Percentiles rank a stretch among this genome's conserved stretches.
Conservation (phyloP, 1,140 invertebrate species). For the Cephus cinctus region DNA sequence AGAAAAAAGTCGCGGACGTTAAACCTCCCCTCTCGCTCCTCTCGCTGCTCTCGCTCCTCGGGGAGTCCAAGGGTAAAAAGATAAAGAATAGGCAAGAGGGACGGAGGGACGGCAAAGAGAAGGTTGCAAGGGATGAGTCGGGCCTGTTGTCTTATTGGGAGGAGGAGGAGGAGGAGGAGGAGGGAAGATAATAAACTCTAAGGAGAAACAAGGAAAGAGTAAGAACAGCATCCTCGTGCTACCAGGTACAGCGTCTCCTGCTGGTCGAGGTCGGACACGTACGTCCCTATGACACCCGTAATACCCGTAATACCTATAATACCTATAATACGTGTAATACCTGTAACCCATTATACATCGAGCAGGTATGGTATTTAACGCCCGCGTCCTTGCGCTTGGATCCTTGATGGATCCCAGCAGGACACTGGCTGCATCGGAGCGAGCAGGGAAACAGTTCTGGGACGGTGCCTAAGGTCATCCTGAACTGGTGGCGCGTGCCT, state of each 20-base stretch:
- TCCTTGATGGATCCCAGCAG: too few species aligned
- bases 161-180: not conserved
- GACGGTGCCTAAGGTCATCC: too few species aligned
- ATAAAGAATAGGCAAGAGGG: slow-evolving; percentile 7
- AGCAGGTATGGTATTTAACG: slow-evolving; percentile 19
- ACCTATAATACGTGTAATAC: slow-evolving; percentile 51
- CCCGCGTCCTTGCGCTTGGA: slow-evolving; percentile 32
- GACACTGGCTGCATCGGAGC: too few species aligned
- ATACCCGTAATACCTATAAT: slow-evolving; percentile 53
- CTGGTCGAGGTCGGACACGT: slow-evolving; percentile 49
- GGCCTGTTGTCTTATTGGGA: slow-evolving; percentile 15
- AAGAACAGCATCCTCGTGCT: too few species aligned
- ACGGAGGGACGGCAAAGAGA: slow-evolving; percentile 18
- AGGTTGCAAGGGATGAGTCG: slow-evolving; percentile 18
- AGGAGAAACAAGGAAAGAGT: too few species aligned
- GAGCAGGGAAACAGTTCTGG: too few species aligned
- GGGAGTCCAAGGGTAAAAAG: slow-evolving; percentile 2
- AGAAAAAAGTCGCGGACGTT: slow-evolving; percentile 29
- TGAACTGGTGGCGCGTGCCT: too few species aligned
- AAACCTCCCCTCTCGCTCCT: not conserved
- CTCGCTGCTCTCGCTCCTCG: not conserved
- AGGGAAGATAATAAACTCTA: slow-evolving; percentile 10
- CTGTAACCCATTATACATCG: slow-evolving; percentile 48
- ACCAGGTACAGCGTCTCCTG: too few species aligned
- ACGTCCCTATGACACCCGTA: slow-evolving; percentile 50